These are phyloP conservation scores for Morus bassanus DNA, from an alignment of 2,797 vertebrate species.

Conservation along the genomic window DNA sequence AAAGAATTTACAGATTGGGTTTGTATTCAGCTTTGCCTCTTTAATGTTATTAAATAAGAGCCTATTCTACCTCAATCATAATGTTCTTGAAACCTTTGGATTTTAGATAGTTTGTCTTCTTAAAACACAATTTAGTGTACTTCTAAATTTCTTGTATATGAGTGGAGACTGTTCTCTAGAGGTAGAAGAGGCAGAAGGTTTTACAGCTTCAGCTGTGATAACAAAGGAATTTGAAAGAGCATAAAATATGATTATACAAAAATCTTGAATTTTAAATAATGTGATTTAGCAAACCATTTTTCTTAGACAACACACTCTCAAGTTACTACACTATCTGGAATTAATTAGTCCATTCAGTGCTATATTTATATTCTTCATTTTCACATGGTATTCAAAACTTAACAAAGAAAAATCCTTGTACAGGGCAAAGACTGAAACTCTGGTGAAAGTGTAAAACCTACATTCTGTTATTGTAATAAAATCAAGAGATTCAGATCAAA, in stretches of 20 bases:
- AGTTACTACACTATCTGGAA: neutral
- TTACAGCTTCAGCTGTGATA: neutral
- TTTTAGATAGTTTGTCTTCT: neutral
- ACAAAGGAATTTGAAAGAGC: constrained; percentile 44
- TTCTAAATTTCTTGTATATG: neutral
- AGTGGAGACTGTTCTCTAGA: neutral
- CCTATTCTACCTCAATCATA: neutral
- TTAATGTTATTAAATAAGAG: neutral
- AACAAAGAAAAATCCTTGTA: neutral
- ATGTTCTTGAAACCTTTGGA: neutral
- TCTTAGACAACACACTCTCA: neutral
- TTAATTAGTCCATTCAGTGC: neutral
- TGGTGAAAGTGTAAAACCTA: neutral
- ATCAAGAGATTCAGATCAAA: neutral
- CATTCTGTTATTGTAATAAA: neutral
- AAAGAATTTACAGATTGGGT: neutral
- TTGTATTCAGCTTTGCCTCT: neutral
- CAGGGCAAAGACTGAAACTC: neutral
- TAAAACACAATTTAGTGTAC: neutral
- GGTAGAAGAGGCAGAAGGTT: neutral
- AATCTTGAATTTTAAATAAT: neutral
- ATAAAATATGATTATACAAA: neutral
- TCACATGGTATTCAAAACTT: neutral
- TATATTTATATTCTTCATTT: neutral
- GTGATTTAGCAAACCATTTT: neutral